Evolutionary conservation across 2,113 vertebrate genomes (phyloP), one percentile per base, ranked within the genome.

Genomic region (Pomatostomus ruficeps): DNA sequence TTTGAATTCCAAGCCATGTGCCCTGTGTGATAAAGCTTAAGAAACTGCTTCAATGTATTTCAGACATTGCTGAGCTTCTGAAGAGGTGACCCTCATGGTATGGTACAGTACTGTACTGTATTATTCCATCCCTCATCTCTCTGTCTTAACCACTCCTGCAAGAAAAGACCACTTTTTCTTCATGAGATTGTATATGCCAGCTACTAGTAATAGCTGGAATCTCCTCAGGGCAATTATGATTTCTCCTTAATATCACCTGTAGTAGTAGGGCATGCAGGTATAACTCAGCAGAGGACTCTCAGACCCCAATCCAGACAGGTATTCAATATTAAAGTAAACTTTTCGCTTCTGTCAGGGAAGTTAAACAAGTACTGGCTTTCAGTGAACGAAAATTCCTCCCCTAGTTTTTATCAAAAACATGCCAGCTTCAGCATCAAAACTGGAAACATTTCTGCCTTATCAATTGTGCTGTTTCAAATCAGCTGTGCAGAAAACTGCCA

Each of bases 91-190:
- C 7, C 23, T 26, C 9, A 16, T 33, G 11, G 19, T 58, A 24
- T 8, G 8, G 2, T 24, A 19, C 1, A 1, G 4, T 55, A 22
- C 6, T 2, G 9, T 49, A 21, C 6, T 2, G 1, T 26, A 36
- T 4, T 20, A 4, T 36, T 20, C 12, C 26, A 14, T 18, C 21
- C 17, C 15, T 73, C n/a, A 48, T 54, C 10, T 86, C 9, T 36
- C 35, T 57, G 46, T 57, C 35, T 66, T 76, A 70, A 51, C 35
- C 29, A 59, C 2, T 12, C 36, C n/a, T 94, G 22, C 31, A 67
- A 89, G 54, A 61, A 35, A 52, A 75, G 9, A 24, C 7, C 4
- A 43, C 15, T 19, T 71, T 87, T 81, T 78, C 51, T 77, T 77
- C 59, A 29, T 62, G 16, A 75, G 10, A 15, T 72, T 91, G 7